Base-by-base conservation (phyloP, 2,797 vertebrate species). In the Myiotriccus ornatus region DNA sequence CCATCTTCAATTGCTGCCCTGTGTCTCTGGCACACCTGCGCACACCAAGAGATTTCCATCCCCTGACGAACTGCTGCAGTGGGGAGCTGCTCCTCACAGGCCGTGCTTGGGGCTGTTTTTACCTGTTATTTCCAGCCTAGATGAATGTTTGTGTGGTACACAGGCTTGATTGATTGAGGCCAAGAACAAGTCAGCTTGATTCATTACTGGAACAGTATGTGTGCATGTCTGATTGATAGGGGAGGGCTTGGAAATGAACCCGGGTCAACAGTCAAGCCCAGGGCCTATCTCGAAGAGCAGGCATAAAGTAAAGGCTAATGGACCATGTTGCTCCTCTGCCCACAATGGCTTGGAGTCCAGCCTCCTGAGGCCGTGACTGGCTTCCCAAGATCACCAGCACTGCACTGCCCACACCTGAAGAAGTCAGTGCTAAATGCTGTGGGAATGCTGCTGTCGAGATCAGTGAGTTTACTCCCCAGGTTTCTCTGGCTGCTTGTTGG, bases 91-190 rank as follows among this genome's bases (percentile, higher is more conserved):
- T 86, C 47, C 84, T 85, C 3, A 11, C 7, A 63, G 47, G 55
- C 49, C 53, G 64, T n/a, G 52, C 56, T 57, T 39, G 30, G 46
- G 74, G 41, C 19, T 83, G 14, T 8, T 90, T 90, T 79, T 32
- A 73, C 82, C 75, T 78, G 14, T 53, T 93, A 47, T 88, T 93
- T 87, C 65, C 69, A 76, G 12, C 12, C 25, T 44, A 67, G 56
- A 79, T 71, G 37, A 87, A 92, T 83, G 77, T 60, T 89, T 80
- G 24, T 77, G 84, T 27, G 16, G 67, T 53, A 67, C 74, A 49
- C 59, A 76, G 55, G 25, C 77, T 95, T 92, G 95, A 90, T 50
- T 74, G 90, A 93, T 90, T 73, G 81, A 95, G 75, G 81, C 60
- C 81, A 92, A 79, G 84, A 89, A 28, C 68, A 71, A 89, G 75